Percentiles rank a stretch among this genome's conserved stretches.
These are phyloP conservation scores for Drosophila repletoides DNA, from an alignment of 1,140 invertebrate genomes.

Conservation along the genomic window DNA sequence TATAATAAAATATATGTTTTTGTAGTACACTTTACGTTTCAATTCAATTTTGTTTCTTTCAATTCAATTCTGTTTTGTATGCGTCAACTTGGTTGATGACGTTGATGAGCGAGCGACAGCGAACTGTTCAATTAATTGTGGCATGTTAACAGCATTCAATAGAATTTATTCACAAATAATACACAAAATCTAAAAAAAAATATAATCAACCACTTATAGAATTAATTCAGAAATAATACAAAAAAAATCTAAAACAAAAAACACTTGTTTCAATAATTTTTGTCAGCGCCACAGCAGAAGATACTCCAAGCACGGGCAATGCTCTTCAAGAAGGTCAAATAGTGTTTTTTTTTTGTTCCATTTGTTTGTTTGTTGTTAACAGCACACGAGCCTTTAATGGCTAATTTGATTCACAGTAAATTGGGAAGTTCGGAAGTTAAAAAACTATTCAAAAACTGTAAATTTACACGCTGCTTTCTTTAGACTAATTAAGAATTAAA, in stretches of 20 bases:
- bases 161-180: conserved; percentile 26
- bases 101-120: conserved; percentile 23
- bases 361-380: conserved; percentile 5
- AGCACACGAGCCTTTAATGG: conserved; percentile 17
- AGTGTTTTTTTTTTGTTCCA: conserved; percentile 16
- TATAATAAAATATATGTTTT: conserved; percentile 18
- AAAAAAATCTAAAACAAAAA: no score
- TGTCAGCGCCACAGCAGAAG: conserved; percentile 41
- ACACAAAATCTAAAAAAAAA: conserved; percentile 1
- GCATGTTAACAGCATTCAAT: conserved; percentile 53
- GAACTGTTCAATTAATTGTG: conserved; percentile 35
- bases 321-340: conserved; percentile 55
- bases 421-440: conserved; percentile 3
- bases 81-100: conserved; percentile 38
- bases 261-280: conserved; percentile 65
- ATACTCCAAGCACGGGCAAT: conserved; percentile 39
- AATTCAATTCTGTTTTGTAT: conserved; percentile 43
- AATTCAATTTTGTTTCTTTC: conserved; percentile 48
- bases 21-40: conserved; percentile 22
- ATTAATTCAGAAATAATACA: conserved; percentile 9
- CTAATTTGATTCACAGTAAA: conserved; percentile 44
- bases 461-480: neutral
- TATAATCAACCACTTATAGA: no score
- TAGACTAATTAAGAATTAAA: conserved; percentile 23
- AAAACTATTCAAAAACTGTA: conserved; percentile 5